These are phyloP conservation scores for Himalopsyche japonica DNA, from an alignment of 2,888 invertebrate genomes.

Conservation along the genomic window DNA sequence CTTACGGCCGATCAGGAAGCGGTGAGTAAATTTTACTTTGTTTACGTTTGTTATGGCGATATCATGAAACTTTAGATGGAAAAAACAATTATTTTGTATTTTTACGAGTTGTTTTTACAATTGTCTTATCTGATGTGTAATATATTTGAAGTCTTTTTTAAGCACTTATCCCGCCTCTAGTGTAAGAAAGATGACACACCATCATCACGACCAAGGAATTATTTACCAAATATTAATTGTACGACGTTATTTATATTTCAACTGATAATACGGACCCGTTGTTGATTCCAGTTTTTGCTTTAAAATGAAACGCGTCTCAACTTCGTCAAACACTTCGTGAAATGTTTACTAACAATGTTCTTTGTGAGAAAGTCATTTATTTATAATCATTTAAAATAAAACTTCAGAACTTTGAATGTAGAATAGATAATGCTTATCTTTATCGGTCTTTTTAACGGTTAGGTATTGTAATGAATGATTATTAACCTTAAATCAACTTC, in stretches of 20 bases:
- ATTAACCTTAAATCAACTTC: background rate
- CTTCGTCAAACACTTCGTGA: background rate
- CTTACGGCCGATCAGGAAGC: slow-evolving; percentile 77
- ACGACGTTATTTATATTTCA: background rate
- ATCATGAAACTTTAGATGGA: background rate
- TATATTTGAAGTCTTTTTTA: slow-evolving; percentile 5
- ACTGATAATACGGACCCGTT: background rate
- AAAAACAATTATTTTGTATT: background rate
- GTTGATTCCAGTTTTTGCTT: too few relatives aligned
- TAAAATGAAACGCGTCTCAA: too few relatives aligned
- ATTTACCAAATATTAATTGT: background rate
- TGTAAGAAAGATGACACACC: slow-evolving; percentile 31
- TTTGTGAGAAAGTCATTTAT: slow-evolving; percentile 8
- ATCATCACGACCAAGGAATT: background rate
- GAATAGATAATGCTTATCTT: too few relatives aligned
- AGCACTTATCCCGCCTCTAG: slow-evolving; percentile 23
- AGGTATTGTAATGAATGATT: too few relatives aligned
- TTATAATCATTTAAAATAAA: background rate
- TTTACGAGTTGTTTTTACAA: background rate
- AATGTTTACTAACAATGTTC: slow-evolving; percentile 35
- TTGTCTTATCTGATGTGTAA: background rate
- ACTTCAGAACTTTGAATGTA: background rate
- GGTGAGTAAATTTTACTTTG: slow-evolving; percentile 59
- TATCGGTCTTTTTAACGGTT: too few relatives aligned
- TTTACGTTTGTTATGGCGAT: slow-evolving; percentile 24